Percentiles rank a stretch among this genome's conserved stretches.
phyloP scores from a whole-genome alignment of 1,140 invertebrate genomes.

The Anastrepha obliqua region DNA sequence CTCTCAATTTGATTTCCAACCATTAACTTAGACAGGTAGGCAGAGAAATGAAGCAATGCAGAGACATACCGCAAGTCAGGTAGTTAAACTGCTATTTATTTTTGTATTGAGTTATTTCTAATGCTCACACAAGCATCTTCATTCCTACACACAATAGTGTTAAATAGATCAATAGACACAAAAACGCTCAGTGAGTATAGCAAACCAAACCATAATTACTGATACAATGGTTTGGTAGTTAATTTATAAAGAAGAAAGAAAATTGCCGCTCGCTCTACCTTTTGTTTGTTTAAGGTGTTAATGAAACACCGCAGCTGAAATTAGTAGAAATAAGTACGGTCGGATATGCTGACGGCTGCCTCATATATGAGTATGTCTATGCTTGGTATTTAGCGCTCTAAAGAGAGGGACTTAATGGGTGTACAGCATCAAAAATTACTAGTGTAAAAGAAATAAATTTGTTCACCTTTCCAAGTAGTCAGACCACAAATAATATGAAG shows the following conservation, averaged over 20 bases:
- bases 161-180: not conserved
- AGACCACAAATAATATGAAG: no score
- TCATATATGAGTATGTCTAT: no score
- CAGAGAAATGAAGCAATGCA: not conserved
- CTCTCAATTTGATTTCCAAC: slow-evolving; percentile 24
- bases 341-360: no score
- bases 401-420: no score
- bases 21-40: not conserved
- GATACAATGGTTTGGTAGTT: not conserved
- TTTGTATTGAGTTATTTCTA: not conserved
- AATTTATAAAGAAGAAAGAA: slow-evolving; percentile 23
- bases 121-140: not conserved
- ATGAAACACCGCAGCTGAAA: slow-evolving; percentile 19
- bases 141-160: no score
- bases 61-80: not conserved
- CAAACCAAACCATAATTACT: slow-evolving; percentile 11
- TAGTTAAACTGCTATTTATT: not conserved
- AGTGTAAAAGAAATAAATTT: no score
- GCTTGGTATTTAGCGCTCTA: no score
- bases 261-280: not conserved
- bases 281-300: slow-evolving; percentile 44
- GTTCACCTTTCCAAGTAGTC: no score
- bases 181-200: not conserved
- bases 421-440: no score
- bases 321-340: not conserved